phyloP scores from a whole-genome alignment of 1,140 invertebrate genomes.

The Trachymyrmex septentrionalis region DNA sequence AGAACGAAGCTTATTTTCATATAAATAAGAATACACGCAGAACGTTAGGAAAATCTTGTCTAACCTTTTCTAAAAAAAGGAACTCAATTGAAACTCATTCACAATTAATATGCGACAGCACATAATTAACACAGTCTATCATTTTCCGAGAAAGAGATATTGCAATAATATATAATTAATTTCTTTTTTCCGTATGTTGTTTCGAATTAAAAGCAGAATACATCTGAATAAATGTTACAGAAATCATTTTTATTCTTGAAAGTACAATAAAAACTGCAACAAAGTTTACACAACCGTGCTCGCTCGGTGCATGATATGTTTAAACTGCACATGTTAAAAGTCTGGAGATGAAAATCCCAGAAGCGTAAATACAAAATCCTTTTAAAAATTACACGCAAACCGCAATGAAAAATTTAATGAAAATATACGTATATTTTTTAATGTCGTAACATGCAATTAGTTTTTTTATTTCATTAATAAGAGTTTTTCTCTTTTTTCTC shows the following conservation, averaged over 20 bases:
- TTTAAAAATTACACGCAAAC: slow-evolving; percentile 19
- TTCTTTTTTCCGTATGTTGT: background rate
- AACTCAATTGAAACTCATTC: background rate
- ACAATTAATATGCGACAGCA: background rate
- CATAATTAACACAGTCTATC: background rate
- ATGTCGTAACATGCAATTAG: background rate
- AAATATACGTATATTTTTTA: slow-evolving; percentile 10
- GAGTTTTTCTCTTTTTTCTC: background rate
- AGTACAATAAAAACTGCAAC: background rate
- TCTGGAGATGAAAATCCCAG: slow-evolving; percentile 21
- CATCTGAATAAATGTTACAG: background rate
- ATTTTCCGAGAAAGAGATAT: background rate
- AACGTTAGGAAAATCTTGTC: background rate
- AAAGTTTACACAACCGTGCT: slow-evolving; percentile 28
- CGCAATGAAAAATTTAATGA: slow-evolving; percentile 2
- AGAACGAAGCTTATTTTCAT: slow-evolving; percentile 26
- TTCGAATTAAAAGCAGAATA: slow-evolving; percentile 7
- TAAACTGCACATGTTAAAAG: slow-evolving; percentile 26
- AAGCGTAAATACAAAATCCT: slow-evolving; percentile 35
- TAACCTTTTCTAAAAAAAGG: background rate
- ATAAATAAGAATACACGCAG: background rate
- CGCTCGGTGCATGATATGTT: slow-evolving; percentile 18
- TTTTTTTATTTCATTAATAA: background rate
- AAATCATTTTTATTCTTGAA: slow-evolving; percentile 32
- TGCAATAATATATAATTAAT: background rate